Percentiles rank a stretch among this genome's conserved stretches.
These are phyloP conservation scores for Ammodytes dubius DNA, from an alignment of 2,113 vertebrate genomes.

Conservation along the genomic window DNA sequence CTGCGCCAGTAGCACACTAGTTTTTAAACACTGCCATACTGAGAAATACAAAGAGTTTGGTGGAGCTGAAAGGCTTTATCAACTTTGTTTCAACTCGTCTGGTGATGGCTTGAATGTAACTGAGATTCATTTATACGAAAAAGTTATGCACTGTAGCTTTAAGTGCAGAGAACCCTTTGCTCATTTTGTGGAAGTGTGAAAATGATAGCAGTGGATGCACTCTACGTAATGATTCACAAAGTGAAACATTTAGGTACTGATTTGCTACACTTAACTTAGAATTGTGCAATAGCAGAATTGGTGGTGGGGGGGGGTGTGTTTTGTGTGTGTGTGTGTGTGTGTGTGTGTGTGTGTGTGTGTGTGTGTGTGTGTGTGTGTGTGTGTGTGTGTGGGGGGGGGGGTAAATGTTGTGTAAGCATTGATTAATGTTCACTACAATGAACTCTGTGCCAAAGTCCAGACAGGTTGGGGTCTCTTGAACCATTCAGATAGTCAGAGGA, in stretches of 20 bases:
- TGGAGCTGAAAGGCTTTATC: too few species aligned
- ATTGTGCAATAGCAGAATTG: constrained; percentile 54
- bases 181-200: neutral
- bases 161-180: neutral
- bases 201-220: neutral
- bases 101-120: too few species aligned
- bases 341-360: neutral
- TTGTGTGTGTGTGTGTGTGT: too few species aligned
- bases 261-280: constrained; percentile 10
- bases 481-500: constrained; percentile 23
- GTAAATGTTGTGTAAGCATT: constrained; percentile 57
- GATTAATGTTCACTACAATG: constrained; percentile 39
- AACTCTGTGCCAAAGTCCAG: constrained; percentile 60
- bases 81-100: too few species aligned
- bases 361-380: too few species aligned
- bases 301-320: too few species aligned
- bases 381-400: neutral
- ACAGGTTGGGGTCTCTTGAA: constrained; percentile 35
- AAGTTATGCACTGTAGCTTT: too few species aligned
- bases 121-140: too few species aligned
- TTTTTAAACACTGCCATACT: too few species aligned
- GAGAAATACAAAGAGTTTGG: too few species aligned
- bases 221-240: constrained; percentile 22
- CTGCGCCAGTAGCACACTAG: too few species aligned
- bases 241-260: constrained; percentile 12